Conservation (phyloP, 2,888 invertebrate species). For the Melieria omissa region DNA sequence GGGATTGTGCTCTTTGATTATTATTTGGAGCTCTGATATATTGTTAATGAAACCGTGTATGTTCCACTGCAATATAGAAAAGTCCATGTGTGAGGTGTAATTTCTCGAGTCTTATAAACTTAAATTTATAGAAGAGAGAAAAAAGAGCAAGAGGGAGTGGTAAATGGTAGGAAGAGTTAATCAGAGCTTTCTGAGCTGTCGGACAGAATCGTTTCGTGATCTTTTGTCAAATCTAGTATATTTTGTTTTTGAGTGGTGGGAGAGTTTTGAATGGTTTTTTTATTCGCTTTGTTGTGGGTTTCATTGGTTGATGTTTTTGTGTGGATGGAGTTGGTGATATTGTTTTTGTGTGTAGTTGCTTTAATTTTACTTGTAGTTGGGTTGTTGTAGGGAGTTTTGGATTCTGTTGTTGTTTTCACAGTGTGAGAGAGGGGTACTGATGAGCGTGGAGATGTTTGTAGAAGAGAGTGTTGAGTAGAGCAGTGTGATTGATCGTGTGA, state of each 20-base stretch:
- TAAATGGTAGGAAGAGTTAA: not conserved
- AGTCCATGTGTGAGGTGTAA: not conserved
- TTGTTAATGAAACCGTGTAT: constrained; percentile 30
- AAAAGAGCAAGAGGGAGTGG: not conserved
- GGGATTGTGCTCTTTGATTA: constrained; percentile 23
- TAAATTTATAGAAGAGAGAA: not conserved
- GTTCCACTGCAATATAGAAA: constrained; percentile 27
- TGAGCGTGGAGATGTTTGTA: not conserved
- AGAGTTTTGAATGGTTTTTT: too few species aligned
- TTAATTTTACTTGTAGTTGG: not conserved
- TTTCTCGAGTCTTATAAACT: not conserved
- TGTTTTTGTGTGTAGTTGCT: not conserved
- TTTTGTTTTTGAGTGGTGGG: too few species aligned
- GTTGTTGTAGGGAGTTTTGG: too few species aligned
- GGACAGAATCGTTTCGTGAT: not conserved
- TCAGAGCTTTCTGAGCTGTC: not conserved
- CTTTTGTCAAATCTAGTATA: constrained; percentile 11
- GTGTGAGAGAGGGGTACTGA: not conserved
- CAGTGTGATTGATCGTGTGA: too few species aligned
- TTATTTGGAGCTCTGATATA: constrained; percentile 16
- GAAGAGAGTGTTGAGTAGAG: not conserved
- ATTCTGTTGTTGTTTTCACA: not conserved
- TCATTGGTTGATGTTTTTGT: too few species aligned
- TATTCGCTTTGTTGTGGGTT: too few species aligned
- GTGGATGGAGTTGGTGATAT: too few species aligned